These are phyloP conservation scores for Stegophylla sp. DNA, from an alignment of 2,888 invertebrate species.

Conservation along the genomic window DNA sequence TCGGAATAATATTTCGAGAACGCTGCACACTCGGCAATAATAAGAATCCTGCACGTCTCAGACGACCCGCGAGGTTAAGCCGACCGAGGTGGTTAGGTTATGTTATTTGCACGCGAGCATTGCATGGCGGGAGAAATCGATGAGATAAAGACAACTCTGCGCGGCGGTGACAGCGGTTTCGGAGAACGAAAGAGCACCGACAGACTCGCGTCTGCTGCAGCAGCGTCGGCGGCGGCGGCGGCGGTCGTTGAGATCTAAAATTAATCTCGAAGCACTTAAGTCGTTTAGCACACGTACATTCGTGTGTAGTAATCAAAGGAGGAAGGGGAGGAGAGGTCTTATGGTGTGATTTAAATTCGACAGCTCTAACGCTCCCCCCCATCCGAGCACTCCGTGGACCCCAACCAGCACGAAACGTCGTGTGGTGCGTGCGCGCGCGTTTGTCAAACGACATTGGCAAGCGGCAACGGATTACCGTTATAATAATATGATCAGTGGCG, in stretches of 20 bases:
- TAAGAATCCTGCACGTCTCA: too few species aligned
- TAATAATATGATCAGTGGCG: too few species aligned
- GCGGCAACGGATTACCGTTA: slow-evolving; percentile 18
- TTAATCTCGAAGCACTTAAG: slow-evolving; percentile 18
- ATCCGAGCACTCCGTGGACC: neutral
- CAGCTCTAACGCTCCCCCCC: neutral
- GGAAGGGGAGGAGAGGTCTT: neutral
- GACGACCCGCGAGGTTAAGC: too few species aligned
- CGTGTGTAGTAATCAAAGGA: too few species aligned
- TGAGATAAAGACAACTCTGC: neutral
- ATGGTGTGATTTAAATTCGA: slow-evolving; percentile 30
- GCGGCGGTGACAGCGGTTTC: too few species aligned
- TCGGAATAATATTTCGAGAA: too few species aligned
- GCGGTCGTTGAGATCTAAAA: slow-evolving; percentile 8
- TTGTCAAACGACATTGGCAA: slow-evolving; percentile 16
- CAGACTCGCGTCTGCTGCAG: neutral
- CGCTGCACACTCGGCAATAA: too few species aligned
- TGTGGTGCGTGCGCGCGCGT: neutral
- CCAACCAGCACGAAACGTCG: neutral
- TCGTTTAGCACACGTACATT: neutral
- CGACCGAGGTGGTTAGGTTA: too few species aligned
- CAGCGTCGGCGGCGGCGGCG: neutral
- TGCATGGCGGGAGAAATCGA: neutral
- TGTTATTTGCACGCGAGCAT: neutral
- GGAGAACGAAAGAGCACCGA: neutral